phyloP scores from a whole-genome alignment of 1,140 invertebrate genomes.

The Sminthurinus signatus region DNA sequence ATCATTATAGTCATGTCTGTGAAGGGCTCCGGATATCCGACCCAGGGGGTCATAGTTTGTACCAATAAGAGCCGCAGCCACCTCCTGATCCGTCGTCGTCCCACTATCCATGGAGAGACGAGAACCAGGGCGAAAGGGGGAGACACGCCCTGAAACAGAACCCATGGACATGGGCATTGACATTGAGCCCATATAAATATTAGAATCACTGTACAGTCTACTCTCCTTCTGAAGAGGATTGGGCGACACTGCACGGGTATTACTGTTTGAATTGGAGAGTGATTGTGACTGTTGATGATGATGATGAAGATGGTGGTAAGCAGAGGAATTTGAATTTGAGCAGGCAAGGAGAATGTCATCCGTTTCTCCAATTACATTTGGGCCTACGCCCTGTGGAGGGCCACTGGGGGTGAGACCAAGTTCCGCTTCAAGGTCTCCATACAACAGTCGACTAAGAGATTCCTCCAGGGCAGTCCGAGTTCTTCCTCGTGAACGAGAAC shows the following conservation, averaged over 20 bases:
- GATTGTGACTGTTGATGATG: too few species aligned
- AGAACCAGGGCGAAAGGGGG: conserved; percentile 51
- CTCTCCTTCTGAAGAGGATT: neutral
- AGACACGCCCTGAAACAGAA: conserved; percentile 42
- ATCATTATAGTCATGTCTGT: neutral
- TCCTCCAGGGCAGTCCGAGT: conserved; percentile 34
- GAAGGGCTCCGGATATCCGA: conserved; percentile 15
- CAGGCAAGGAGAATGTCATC: neutral
- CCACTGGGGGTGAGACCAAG: neutral
- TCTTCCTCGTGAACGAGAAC: neutral
- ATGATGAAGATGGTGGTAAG: neutral
- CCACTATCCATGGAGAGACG: conserved; percentile 49
- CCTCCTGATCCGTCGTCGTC: conserved; percentile 50
- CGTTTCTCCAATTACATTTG: too few species aligned
- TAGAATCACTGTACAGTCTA: neutral
- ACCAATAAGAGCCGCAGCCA: conserved; percentile 49
- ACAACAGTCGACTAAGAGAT: conserved; percentile 26
- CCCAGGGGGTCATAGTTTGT: conserved; percentile 34
- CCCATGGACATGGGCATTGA: neutral
- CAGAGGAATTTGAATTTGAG: neutral
- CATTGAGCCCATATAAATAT: neutral
- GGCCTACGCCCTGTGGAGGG: too few species aligned
- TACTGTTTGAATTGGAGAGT: too few species aligned
- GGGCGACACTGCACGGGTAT: too few species aligned
- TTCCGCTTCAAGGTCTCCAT: too few species aligned